Conservation (phyloP, 1,140 invertebrate species). For the Pseudomyrmex gracilis region DNA sequence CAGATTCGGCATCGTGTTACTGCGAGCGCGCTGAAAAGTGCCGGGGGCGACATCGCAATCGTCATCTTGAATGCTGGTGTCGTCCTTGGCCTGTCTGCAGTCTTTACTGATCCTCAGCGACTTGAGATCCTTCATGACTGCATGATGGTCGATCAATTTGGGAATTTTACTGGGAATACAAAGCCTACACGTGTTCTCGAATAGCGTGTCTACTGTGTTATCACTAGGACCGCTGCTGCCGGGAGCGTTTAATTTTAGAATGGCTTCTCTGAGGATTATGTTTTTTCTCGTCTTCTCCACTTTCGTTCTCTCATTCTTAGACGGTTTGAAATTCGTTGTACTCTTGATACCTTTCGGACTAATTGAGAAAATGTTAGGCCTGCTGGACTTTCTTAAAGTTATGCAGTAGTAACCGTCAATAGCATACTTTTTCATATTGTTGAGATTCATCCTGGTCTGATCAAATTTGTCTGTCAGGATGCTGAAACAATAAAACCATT, state of each 20-base stretch:
- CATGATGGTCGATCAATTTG: conserved; percentile 79
- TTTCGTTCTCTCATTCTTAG: conserved; percentile 76
- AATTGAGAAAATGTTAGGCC: conserved; percentile 67
- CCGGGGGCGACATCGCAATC: conserved; percentile 77
- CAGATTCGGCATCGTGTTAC: conserved; percentile 84
- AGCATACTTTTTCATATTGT: conserved; percentile 56
- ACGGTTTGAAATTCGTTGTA: conserved; percentile 82
- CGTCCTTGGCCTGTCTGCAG: conserved; percentile 79
- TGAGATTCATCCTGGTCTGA: conserved; percentile 73
- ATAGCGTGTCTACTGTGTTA: conserved; percentile 72
- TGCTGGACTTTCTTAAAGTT: conserved; percentile 77
- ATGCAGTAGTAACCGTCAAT: conserved; percentile 52
- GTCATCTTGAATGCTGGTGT: conserved; percentile 78
- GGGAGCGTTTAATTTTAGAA: conserved; percentile 78
- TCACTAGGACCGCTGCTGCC: conserved; percentile 74
- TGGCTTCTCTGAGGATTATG: conserved; percentile 81
- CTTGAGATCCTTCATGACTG: conserved; percentile 82
- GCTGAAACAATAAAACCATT: conserved; percentile 67
- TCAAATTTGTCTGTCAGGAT: conserved; percentile 72
- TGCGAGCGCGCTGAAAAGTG: conserved; percentile 82
- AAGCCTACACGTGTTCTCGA: conserved; percentile 77
- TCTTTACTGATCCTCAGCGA: conserved; percentile 79
- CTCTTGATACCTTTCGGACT: conserved; percentile 79
- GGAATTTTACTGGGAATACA: conserved; percentile 76
- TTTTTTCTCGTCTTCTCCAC: conserved; percentile 78